Percentiles rank a stretch among this genome's conserved stretches.
phyloP scores from a whole-genome alignment of 2,113 vertebrate species.

The Pteropus alecto region DNA sequence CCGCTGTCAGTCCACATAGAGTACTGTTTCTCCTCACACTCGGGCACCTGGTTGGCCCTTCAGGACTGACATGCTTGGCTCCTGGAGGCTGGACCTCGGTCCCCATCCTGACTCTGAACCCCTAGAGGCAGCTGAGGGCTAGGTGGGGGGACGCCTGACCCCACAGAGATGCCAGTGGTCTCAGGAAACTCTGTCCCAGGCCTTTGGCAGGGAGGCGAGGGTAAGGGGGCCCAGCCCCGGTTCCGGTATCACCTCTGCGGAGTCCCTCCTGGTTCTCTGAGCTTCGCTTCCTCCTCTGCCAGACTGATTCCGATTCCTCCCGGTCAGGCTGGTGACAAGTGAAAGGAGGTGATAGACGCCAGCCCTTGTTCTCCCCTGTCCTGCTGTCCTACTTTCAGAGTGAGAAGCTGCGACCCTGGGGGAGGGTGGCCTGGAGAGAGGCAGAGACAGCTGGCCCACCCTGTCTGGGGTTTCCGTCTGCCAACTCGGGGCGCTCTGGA shows the following conservation, averaged over 20 bases:
- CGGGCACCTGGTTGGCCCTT: background rate
- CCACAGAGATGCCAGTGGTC: background rate
- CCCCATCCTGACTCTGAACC: background rate
- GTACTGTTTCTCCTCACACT: rapidly evolving
- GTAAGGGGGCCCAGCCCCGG: no score
- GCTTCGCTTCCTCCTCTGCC: background rate
- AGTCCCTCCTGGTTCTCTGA: background rate
- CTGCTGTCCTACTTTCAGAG: background rate
- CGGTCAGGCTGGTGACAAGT: background rate
- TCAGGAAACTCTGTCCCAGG: background rate
- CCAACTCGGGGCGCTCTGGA: background rate
- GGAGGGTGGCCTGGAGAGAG: background rate
- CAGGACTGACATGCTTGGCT: background rate
- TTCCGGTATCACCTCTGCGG: background rate
- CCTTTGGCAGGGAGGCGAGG: background rate
- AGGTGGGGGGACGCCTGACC: background rate
- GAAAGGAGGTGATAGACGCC: rapidly evolving
- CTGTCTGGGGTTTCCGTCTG: background rate
- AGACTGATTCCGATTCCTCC: background rate
- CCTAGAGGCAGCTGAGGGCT: background rate
- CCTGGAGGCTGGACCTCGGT: background rate
- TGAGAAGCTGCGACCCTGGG: background rate
- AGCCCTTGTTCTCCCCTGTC: rapidly evolving
- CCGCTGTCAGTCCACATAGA: rapidly evolving
- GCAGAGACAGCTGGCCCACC: background rate